Percentiles rank a stretch among this genome's conserved stretches.
Conservation (phyloP, 2,797 vertebrate species). For the Kryptolebias ocellatus region DNA sequence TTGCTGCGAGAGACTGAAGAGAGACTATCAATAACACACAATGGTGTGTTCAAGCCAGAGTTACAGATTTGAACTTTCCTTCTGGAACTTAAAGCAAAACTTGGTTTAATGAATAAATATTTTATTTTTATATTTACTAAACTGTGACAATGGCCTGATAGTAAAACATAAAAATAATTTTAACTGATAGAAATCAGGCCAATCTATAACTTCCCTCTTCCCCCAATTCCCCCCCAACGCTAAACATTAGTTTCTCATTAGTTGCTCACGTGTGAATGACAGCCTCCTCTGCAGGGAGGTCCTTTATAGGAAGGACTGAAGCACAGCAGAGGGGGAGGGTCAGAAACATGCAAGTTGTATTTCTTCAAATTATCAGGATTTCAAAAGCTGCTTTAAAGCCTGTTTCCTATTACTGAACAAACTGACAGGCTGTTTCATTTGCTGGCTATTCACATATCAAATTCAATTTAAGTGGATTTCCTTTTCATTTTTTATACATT, state of each 20-base stretch:
- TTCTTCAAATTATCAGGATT: neutral
- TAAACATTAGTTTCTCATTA: neutral
- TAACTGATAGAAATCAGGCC: neutral
- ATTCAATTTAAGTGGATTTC: too few relatives aligned
- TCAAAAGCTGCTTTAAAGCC: neutral
- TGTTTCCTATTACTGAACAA: neutral
- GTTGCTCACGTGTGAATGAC: neutral
- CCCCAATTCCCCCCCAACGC: too few relatives aligned
- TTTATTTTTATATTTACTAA: neutral
- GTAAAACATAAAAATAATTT: too few relatives aligned
- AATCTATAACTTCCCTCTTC: too few relatives aligned
- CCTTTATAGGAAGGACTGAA: neutral
- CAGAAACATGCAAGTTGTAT: neutral
- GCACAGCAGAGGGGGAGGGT: neutral
- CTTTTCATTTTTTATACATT: too few relatives aligned
- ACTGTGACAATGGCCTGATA: neutral
- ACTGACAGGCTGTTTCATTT: too few relatives aligned
- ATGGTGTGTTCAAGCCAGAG: neutral
- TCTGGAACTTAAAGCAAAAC: neutral
- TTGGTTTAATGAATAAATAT: neutral
- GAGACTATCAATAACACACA: neutral
- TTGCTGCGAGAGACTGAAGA: neutral
- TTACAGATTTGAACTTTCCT: neutral
- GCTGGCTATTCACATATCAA: too few relatives aligned
- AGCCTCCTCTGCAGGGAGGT: neutral